Percentiles rank a stretch among this genome's conserved stretches.
phyloP scores from a whole-genome alignment of 2,888 invertebrate genomes.

The Bombylius major region DNA sequence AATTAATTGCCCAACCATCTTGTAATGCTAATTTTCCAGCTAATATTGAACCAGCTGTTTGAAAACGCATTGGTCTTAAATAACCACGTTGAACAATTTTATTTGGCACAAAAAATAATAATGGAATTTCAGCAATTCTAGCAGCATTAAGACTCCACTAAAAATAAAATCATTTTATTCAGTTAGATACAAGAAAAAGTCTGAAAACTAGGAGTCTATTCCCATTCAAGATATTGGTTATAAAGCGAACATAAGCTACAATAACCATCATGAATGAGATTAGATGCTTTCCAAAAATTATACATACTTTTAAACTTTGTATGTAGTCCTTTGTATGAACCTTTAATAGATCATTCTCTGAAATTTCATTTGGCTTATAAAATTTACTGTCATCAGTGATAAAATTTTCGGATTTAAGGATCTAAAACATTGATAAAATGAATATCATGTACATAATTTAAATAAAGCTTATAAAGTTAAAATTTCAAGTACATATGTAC shows the following conservation, averaged over 20 bases:
- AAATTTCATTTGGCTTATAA: conserved; percentile 58
- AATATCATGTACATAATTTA: not conserved
- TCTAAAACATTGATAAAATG: conserved; percentile 31
- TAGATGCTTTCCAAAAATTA: too few relatives aligned
- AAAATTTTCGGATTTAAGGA: conserved; percentile 47
- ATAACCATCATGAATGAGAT: too few relatives aligned
- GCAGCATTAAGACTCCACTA: conserved; percentile 75
- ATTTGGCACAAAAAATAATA: conserved; percentile 64
- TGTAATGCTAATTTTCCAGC: conserved; percentile 73
- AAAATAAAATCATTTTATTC: conserved; percentile 20
- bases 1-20: conserved; percentile 77
- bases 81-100: conserved; percentile 60
- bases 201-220: too few relatives aligned
- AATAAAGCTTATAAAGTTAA: not conserved
- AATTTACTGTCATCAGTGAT: conserved; percentile 45
- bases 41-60: conserved; percentile 68
- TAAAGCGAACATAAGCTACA: too few relatives aligned
- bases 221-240: too few relatives aligned
- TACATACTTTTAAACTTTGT: conserved; percentile 51
- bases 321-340: conserved; percentile 68
- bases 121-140: conserved; percentile 63
- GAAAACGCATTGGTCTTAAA: conserved; percentile 63
- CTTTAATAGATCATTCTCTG: conserved; percentile 54
- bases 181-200: not conserved
- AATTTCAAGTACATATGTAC: not conserved